Conservation (phyloP, 2,888 invertebrate genomes). For the Andrena marginata region DNA sequence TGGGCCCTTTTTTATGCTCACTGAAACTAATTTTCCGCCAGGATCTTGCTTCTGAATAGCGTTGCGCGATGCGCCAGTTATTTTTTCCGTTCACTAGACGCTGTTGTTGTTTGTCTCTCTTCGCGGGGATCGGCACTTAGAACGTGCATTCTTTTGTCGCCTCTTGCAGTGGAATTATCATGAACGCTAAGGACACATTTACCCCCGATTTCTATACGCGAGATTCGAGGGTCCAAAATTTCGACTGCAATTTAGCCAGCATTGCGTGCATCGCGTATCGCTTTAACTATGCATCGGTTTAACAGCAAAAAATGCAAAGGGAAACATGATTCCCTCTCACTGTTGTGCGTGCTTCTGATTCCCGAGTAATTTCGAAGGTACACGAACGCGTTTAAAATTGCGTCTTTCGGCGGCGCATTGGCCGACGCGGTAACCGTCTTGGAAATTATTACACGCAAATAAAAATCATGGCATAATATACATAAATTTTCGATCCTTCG, state of each 20-base stretch:
- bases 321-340: slow-evolving; percentile 17
- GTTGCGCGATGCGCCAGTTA: slow-evolving; percentile 19
- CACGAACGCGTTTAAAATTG: slow-evolving; percentile 58
- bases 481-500: not conserved
- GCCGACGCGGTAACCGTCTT: slow-evolving; percentile 27
- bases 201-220: not conserved
- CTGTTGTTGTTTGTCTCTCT: not conserved
- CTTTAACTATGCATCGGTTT: slow-evolving; percentile 73
- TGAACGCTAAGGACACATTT: not conserved
- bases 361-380: slow-evolving; percentile 52
- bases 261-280: slow-evolving; percentile 65
- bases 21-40: slow-evolving; percentile 59
- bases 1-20: slow-evolving; percentile 59
- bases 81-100: slow-evolving; percentile 47
- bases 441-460: slow-evolving; percentile 37
- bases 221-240: slow-evolving; percentile 37
- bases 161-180: not conserved
- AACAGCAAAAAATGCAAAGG: slow-evolving; percentile 75
- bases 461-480: not conserved
- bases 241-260: slow-evolving; percentile 63
- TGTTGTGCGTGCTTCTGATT: slow-evolving; percentile 47
- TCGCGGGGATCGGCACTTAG: slow-evolving; percentile 12
- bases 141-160: slow-evolving; percentile 8
- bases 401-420: slow-evolving; percentile 46
- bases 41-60: slow-evolving; percentile 34